Percentiles rank a stretch among this genome's conserved stretches.
Conservation (phyloP, 2,888 invertebrate species). For the Drosophila nr. fundita region DNA sequence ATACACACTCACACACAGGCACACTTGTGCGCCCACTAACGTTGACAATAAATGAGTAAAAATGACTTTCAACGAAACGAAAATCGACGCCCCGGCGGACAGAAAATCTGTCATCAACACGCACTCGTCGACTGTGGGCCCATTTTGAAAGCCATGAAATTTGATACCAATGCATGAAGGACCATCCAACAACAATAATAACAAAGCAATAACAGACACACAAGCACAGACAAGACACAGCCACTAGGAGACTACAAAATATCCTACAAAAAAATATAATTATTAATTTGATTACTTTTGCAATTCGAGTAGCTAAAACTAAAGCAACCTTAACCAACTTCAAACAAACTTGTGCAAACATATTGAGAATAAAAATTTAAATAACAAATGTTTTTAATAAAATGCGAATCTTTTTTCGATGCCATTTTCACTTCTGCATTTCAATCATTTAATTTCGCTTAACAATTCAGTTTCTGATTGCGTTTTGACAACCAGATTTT, state of each 20-base stretch:
- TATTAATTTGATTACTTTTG: not conserved
- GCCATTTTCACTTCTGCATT: not conserved
- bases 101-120: constrained; percentile 78
- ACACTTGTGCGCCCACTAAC: constrained; percentile 61
- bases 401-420: not conserved
- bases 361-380: not conserved
- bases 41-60: constrained; percentile 81
- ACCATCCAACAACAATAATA: constrained; percentile 43
- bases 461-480: not conserved
- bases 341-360: too few relatives aligned
- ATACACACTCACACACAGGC: constrained; percentile 48
- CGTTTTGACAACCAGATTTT: not conserved
- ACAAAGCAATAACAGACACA: constrained; percentile 16
- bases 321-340: not conserved
- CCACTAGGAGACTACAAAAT: constrained; percentile 10
- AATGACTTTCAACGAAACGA: constrained; percentile 80
- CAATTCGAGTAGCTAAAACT: not conserved
- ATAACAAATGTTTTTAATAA: not conserved
- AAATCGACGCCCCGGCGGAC: constrained; percentile 62
- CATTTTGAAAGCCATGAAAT: constrained; percentile 75
- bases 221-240: constrained; percentile 1
- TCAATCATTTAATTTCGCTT: not conserved
- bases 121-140: constrained; percentile 60
- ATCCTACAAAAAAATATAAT: constrained; percentile 3
- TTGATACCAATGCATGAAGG: constrained; percentile 73